Percentiles rank a stretch among this genome's conserved stretches.
Conservation (phyloP, 30 jellyfish, hydroid and myxozoan genomes). For the Pelagia noctiluca region DNA sequence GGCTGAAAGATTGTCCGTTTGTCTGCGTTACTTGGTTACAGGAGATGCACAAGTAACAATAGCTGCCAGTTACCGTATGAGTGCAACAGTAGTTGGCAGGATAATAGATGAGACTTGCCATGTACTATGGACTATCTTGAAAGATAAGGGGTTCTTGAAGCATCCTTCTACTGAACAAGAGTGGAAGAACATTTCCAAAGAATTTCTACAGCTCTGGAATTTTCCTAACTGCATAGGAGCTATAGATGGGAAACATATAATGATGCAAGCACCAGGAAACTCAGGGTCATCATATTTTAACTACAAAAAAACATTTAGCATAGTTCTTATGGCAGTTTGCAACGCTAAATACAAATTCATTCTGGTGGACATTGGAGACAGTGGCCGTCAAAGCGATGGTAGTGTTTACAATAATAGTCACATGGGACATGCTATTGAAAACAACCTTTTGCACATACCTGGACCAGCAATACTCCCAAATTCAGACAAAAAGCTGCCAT, state of each 20-base stretch:
- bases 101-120: slow-evolving; percentile 51
- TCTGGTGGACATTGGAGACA: too few relatives aligned
- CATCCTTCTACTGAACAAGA: slow-evolving; percentile 34
- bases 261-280: slow-evolving; percentile 33
- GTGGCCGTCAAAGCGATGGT: too few relatives aligned
- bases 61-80: slow-evolving; percentile 51
- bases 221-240: slow-evolving; percentile 55
- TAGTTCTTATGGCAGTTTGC: slow-evolving; percentile 33
- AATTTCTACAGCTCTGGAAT: too few relatives aligned
- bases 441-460: slow-evolving; percentile 20
- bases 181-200: not conserved
- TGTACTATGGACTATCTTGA: too few relatives aligned
- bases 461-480: slow-evolving; percentile 30
- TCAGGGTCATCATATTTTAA: slow-evolving; percentile 16
- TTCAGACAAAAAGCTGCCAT: too few relatives aligned
- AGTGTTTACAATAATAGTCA: too few relatives aligned
- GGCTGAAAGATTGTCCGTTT: slow-evolving; percentile 51
- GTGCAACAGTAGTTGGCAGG: slow-evolving; percentile 67
- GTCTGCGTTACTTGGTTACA: slow-evolving; percentile 52
- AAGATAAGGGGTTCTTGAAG: slow-evolving; percentile 13
- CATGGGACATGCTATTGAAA: slow-evolving; percentile 47
- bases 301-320: too few relatives aligned
- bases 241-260: too few relatives aligned
- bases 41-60: slow-evolving; percentile 59
- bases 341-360: slow-evolving; percentile 18